Percentiles rank a stretch among this genome's conserved stretches.
phyloP scores from a whole-genome alignment of 1,140 invertebrate genomes.

The Drosophila simulans region DNA sequence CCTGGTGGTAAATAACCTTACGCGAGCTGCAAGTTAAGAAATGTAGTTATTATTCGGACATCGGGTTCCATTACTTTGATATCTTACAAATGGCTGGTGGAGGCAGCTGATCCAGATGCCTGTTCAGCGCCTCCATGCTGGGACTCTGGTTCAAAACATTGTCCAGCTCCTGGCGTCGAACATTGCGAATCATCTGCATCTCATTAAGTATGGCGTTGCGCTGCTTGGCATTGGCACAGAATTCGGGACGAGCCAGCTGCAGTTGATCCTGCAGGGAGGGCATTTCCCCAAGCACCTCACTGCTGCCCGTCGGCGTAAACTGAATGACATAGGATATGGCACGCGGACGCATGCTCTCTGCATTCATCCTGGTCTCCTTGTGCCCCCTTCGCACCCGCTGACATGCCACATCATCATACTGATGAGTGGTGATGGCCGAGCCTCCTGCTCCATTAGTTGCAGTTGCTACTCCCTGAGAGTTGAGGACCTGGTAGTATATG shows the following conservation, averaged over 20 bases:
- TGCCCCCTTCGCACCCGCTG: constrained; percentile 1
- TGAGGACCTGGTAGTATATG: constrained; percentile 24
- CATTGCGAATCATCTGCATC: constrained; percentile 70
- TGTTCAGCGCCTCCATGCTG: constrained; percentile 63
- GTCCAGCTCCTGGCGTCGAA: constrained; percentile 64
- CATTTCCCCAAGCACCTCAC: constrained; percentile 13
- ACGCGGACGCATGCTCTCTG: constrained; percentile 22
- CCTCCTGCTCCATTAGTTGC: not conserved
- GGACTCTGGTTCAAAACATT: constrained; percentile 56
- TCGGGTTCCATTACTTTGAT: not conserved
- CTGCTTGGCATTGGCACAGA: constrained; percentile 71
- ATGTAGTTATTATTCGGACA: not conserved
- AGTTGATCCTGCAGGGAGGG: constrained; percentile 71
- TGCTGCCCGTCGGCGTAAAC: constrained; percentile 28
- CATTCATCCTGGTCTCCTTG: not conserved
- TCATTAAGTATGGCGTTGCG: constrained; percentile 79
- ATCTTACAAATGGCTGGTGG: constrained; percentile 68
- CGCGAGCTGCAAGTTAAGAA: constrained; percentile 41
- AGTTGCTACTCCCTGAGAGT: constrained; percentile 4
- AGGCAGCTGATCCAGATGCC: constrained; percentile 58
- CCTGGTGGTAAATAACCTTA: constrained; percentile 66
- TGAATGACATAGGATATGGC: constrained; percentile 62
- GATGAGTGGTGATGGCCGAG: constrained; percentile 58
- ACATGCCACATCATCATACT: constrained; percentile 76
- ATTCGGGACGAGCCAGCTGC: constrained; percentile 65